phyloP scores from a whole-genome alignment of 1,140 invertebrate genomes.

The Drosophila bipectinata region DNA sequence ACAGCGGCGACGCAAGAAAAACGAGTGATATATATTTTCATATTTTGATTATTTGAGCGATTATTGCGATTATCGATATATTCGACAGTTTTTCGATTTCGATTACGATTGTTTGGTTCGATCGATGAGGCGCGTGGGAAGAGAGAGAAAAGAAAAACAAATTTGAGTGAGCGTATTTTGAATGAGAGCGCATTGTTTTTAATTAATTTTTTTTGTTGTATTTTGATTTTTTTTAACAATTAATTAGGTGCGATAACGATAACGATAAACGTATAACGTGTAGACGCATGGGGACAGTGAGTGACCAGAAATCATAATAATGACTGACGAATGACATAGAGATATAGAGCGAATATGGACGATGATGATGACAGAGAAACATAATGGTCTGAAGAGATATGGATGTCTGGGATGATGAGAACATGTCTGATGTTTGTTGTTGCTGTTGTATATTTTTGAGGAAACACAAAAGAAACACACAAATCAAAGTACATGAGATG shows the following conservation, averaged over 20 bases:
- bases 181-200: constrained; percentile 56
- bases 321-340: constrained; percentile 45
- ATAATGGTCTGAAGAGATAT: constrained; percentile 38
- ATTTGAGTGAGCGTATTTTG: constrained; percentile 69
- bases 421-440: constrained; percentile 45
- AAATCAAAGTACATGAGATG: constrained; percentile 19
- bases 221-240: constrained; percentile 30
- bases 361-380: constrained; percentile 47
- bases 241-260: constrained; percentile 50
- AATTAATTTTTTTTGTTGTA: constrained; percentile 6
- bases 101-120: constrained; percentile 46
- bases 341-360: constrained; percentile 28
- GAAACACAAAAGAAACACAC: constrained; percentile 33
- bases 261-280: constrained; percentile 63
- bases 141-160: constrained; percentile 77
- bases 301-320: constrained; percentile 67
- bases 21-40: constrained; percentile 29
- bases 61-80: constrained; percentile 21
- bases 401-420: constrained; percentile 38
- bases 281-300: constrained; percentile 63
- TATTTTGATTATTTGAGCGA: constrained; percentile 32
- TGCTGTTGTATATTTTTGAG: constrained; percentile 32
- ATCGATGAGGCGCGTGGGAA: constrained; percentile 78
- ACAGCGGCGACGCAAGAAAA: constrained; percentile 45
- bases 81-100: constrained; percentile 24